phyloP scores from a whole-genome alignment of 2,113 vertebrate genomes.

The Typhlomys cinereus region DNA sequence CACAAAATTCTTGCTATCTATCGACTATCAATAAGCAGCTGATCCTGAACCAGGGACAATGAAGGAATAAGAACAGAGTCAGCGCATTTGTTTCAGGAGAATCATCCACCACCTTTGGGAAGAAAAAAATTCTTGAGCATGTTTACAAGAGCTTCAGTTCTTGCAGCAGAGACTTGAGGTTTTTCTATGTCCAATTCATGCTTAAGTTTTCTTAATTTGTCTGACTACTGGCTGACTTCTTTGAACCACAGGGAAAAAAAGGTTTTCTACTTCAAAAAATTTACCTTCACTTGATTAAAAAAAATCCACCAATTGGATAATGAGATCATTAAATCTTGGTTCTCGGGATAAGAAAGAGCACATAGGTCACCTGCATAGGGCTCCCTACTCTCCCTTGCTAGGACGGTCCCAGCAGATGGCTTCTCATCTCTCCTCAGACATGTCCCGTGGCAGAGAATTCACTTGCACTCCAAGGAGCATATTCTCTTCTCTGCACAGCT shows the following conservation, averaged over 20 bases:
- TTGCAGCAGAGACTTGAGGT: not conserved
- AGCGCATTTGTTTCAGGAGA: not conserved
- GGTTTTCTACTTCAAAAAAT: not conserved
- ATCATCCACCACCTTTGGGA: not conserved
- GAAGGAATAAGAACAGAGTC: not conserved
- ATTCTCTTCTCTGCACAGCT: not conserved
- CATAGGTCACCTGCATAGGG: not conserved
- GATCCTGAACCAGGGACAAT: not conserved
- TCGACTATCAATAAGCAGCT: not conserved
- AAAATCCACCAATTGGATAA: constrained; percentile 15
- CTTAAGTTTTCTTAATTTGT: not conserved
- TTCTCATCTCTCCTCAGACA: not conserved
- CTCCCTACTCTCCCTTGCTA: not conserved
- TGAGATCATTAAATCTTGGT: not conserved
- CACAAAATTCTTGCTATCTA: not conserved
- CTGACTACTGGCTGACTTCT: constrained; percentile 8
- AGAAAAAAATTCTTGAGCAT: not conserved
- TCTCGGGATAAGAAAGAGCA: not conserved
- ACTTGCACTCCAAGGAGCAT: not conserved
- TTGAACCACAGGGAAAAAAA: not conserved
- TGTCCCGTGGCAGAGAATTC: not conserved
- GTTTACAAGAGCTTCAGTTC: not conserved
- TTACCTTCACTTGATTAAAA: constrained; percentile 41
- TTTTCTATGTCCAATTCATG: not conserved
- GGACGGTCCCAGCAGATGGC: not conserved